These are phyloP conservation scores for Syngnathus acus DNA, from an alignment of 2,797 vertebrate species.

Conservation along the genomic window DNA sequence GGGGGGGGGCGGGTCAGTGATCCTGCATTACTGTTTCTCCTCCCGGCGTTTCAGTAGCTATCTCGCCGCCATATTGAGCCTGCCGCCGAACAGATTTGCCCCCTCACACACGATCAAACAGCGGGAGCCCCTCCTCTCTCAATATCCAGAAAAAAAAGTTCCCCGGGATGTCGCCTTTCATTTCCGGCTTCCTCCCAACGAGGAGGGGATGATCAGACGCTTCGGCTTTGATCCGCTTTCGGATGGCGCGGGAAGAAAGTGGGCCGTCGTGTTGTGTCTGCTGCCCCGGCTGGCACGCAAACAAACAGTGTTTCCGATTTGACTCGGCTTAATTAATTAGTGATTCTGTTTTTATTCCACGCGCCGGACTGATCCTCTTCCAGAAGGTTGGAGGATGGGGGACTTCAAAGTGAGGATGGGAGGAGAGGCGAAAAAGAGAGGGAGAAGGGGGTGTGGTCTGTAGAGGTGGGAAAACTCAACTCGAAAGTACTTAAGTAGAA, in stretches of 20 bases:
- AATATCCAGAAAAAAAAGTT: slow-evolving; percentile 67
- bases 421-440: slow-evolving; percentile 42
- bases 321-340: slow-evolving; percentile 99
- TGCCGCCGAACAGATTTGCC: slow-evolving; percentile 62
- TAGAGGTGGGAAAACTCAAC: background rate
- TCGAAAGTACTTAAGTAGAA: background rate
- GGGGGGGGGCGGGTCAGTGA: slow-evolving; percentile 34
- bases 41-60: slow-evolving; percentile 71
- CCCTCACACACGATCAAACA: slow-evolving; percentile 67
- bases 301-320: slow-evolving; percentile 99
- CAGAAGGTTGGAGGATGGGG: slow-evolving; percentile 93
- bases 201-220: slow-evolving; percentile 72
- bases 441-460: slow-evolving; percentile 32
- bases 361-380: slow-evolving; percentile 91
- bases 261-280: slow-evolving; percentile 89
- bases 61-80: slow-evolving; percentile 61
- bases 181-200: slow-evolving; percentile 61
- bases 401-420: slow-evolving; percentile 89
- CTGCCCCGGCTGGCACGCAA: slow-evolving; percentile 87
- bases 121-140: slow-evolving; percentile 35
- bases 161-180: slow-evolving; percentile 67
- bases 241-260: slow-evolving; percentile 73
- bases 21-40: slow-evolving; percentile 65
- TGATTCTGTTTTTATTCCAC: slow-evolving; percentile 92
- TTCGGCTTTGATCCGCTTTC: slow-evolving; percentile 86